Conservation (phyloP, 2,888 invertebrate species). For the Phlogophora meticulosa region DNA sequence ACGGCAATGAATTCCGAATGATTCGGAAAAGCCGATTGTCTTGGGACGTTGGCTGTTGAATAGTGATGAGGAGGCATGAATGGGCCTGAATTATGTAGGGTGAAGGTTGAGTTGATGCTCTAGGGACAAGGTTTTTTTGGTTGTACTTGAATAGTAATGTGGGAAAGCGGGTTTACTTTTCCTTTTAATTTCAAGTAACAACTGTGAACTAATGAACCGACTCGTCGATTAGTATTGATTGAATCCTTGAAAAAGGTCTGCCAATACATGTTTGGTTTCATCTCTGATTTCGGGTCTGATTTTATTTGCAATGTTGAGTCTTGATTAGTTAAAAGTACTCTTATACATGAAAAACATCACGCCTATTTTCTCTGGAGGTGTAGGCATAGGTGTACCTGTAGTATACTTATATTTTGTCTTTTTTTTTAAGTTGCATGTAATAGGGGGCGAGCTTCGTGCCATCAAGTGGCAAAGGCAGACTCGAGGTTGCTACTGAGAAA, state of each 20-base stretch:
- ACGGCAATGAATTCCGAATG: constrained; percentile 65
- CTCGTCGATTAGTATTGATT: constrained; percentile 22
- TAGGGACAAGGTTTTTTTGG: constrained; percentile 54
- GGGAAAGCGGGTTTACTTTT: constrained; percentile 47
- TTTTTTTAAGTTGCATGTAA: too few relatives aligned
- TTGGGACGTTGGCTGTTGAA: constrained; percentile 68
- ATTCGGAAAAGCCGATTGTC: constrained; percentile 63
- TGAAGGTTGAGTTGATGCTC: constrained; percentile 60
- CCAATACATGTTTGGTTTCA: background rate
- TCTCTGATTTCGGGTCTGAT: constrained; percentile 4
- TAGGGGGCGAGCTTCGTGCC: too few relatives aligned
- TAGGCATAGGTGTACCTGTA: too few relatives aligned
- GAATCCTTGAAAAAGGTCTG: constrained; percentile 10
- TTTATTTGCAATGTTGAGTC: background rate
- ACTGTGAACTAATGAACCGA: constrained; percentile 24
- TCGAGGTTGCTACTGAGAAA: too few relatives aligned
- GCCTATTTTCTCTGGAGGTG: too few relatives aligned
- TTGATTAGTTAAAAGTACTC: background rate
- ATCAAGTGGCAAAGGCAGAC: too few relatives aligned
- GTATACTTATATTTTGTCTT: too few relatives aligned
- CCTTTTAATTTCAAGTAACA: constrained; percentile 46
- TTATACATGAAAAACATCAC: background rate
- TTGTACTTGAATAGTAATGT: constrained; percentile 51
- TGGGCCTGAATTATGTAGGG: constrained; percentile 65
- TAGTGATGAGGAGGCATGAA: constrained; percentile 73